Conservation (phyloP, 2,113 vertebrate species). For the Pseudonaja textilis region DNA sequence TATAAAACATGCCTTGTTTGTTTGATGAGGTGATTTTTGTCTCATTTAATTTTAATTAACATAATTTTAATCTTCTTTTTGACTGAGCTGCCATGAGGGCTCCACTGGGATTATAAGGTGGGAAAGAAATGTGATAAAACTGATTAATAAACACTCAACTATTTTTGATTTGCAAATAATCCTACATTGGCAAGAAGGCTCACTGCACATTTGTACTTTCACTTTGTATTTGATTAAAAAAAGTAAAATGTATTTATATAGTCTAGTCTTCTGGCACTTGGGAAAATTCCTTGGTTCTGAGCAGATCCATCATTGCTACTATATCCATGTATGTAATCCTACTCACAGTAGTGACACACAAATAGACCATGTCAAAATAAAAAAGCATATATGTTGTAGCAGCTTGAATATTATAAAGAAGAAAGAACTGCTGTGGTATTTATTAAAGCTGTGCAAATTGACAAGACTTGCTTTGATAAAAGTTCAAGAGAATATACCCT, state of each 20-base stretch:
- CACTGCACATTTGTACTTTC: neutral
- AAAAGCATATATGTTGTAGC: neutral
- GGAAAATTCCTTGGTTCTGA: neutral
- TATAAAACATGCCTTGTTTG: neutral
- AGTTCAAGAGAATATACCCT: neutral
- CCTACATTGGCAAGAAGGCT: neutral
- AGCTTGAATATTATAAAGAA: neutral
- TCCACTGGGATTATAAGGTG: neutral
- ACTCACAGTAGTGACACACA: neutral
- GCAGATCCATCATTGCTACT: neutral
- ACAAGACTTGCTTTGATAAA: neutral
- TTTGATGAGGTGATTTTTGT: neutral
- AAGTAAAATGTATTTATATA: neutral
- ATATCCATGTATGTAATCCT: neutral
- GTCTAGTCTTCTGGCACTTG: neutral
- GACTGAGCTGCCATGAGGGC: neutral
- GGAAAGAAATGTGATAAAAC: neutral
- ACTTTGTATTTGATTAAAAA: neutral
- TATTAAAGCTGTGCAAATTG: neutral
- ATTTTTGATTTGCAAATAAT: neutral
- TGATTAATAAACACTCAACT: neutral
- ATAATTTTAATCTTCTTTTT: neutral
- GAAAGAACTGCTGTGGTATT: neutral
- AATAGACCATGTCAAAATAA: neutral
- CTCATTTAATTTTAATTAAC: neutral